Percentiles rank a stretch among this genome's conserved stretches.
Conservation (phyloP, 2,888 invertebrate genomes). For the Eristalinus sepulchralis region DNA sequence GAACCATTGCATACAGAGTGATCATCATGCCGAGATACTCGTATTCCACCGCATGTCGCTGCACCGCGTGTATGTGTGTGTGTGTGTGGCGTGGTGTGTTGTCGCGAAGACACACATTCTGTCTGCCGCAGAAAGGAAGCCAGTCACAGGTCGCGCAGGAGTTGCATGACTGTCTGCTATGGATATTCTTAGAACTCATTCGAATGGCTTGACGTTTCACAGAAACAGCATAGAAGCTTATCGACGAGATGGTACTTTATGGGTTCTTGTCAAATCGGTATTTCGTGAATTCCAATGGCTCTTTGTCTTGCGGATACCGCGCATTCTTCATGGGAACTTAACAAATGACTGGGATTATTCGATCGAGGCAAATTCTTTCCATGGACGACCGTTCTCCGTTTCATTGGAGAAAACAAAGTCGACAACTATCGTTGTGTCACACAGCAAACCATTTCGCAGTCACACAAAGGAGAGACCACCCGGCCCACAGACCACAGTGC, state of each 20-base stretch:
- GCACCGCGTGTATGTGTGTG: not conserved
- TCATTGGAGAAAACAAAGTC: too few relatives aligned
- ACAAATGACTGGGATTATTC: not conserved
- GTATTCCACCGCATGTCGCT: constrained; percentile 42
- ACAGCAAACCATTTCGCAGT: not conserved
- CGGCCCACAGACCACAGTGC: not conserved
- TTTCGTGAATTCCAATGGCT: constrained; percentile 58
- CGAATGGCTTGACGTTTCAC: constrained; percentile 50
- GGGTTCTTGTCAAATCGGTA: constrained; percentile 58
- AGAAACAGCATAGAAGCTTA: constrained; percentile 13
- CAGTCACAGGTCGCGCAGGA: constrained; percentile 12
- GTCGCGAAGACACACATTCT: constrained; percentile 14
- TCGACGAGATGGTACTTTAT: constrained; percentile 64
- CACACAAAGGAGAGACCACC: not conserved
- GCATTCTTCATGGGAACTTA: not conserved
- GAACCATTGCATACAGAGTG: constrained; percentile 69
- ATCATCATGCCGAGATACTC: constrained; percentile 66
- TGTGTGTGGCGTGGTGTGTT: constrained; percentile 6
- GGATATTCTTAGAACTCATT: constrained; percentile 60
- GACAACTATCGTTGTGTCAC: too few relatives aligned
- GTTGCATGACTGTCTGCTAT: constrained; percentile 26
- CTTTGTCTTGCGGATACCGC: not conserved
- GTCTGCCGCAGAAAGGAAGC: constrained; percentile 9
- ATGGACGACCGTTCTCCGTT: too few relatives aligned
- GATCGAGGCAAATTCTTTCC: not conserved